Base-by-base conservation (phyloP, 2,888 invertebrate genomes). In the Drosophila gaucha region DNA sequence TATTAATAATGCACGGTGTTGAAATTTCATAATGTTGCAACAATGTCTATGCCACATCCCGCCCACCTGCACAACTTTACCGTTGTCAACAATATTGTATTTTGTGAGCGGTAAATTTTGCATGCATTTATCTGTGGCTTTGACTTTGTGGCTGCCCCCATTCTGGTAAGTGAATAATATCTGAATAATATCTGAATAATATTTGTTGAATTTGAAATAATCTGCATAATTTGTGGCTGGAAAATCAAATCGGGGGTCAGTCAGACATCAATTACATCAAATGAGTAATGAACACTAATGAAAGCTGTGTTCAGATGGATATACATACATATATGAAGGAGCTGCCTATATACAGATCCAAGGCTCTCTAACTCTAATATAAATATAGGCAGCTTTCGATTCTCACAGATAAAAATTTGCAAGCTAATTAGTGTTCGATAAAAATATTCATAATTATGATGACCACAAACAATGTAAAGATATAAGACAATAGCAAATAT, bases 1-100 rank as follows among this genome's bases (percentile, higher is more conserved):
- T 62, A 80, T 80, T 68, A 86, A 84, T 80, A 86, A 74, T 78
- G 75, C 78, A 84, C 46, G 51, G 72, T 52, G 80, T 46, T 84
- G 75, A 71, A 84, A 84, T 78, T 67, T 69, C 58, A 82, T 80
- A 67, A 84, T 80, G 65, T 57, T 64, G 49, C 55, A 55, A 74
- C 72, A 63, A 47, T 69, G 69, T 71, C 69, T 64, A 33, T 59
- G 62, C 54, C 64, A 56, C 62, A 46, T 36, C 24, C 8, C 18
- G 16, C 4, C 2, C 8, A 14, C 8, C 1, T 12, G 49, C 28
- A 38, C 22, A 16, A 30, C 39, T 18, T 31, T n/a, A n/a, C 33
- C 12, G 49, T 26, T 28, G 35, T 36, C 26, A 20, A 28, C 22
- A 38, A n/a, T 57, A 8, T 66, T 44, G 44, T 8, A 24, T 31